A percentile compares a stretch with the other conserved stretches of the same genome.
phyloP scores from a whole-genome alignment of 2,797 vertebrate species.

The Cirrhinus molitorella region DNA sequence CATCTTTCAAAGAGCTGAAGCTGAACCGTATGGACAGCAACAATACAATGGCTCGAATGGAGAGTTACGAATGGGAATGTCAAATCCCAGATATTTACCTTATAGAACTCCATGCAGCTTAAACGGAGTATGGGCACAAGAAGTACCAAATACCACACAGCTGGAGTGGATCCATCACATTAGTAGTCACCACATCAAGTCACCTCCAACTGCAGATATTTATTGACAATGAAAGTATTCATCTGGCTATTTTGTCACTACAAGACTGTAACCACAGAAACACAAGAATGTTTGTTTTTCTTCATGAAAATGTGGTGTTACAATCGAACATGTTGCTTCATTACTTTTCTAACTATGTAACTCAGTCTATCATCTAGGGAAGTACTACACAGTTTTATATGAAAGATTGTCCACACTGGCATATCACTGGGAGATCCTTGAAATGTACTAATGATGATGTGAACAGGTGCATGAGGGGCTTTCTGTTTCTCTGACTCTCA shows the following conservation, averaged over 20 bases:
- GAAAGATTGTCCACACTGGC: neutral
- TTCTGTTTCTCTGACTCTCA: constrained; percentile 1
- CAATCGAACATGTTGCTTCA: neutral
- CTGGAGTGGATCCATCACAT: neutral
- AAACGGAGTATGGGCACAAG: neutral
- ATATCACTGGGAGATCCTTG: neutral
- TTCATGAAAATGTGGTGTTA: neutral
- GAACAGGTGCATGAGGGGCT: neutral
- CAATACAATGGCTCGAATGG: neutral
- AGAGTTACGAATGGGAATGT: neutral
- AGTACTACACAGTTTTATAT: neutral
- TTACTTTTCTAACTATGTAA: neutral
- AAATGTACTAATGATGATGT: neutral
- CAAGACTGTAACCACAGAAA: neutral
- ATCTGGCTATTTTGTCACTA: neutral
- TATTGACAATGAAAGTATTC: neutral
- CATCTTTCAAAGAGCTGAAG: neutral
- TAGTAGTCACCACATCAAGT: neutral
- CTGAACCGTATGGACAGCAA: neutral
- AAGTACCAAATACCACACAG: neutral
- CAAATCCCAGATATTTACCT: neutral
- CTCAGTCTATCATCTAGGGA: neutral
- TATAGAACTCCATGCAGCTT: neutral
- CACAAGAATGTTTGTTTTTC: neutral
- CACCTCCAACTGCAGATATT: neutral